Conservation (phyloP, 1,140 invertebrate genomes). For the Acyrthosiphon pisum region DNA sequence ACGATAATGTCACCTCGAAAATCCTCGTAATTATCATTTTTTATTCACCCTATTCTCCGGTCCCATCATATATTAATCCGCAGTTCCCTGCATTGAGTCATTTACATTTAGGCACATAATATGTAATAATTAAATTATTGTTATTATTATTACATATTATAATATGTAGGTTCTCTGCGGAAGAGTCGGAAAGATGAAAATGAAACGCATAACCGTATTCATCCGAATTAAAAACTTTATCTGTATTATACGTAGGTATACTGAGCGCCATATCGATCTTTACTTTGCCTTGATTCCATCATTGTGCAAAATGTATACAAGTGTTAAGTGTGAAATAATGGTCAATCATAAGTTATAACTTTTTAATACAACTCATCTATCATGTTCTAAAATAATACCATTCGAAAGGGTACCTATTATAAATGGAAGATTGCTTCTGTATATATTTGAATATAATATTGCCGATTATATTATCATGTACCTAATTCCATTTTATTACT, state of each 20-base stretch:
- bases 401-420: background rate
- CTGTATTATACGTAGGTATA: background rate
- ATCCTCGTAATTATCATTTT: background rate
- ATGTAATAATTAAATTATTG: too few species aligned
- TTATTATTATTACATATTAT: too few species aligned
- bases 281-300: background rate
- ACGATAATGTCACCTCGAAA: conserved; percentile 48
- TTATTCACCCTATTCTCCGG: background rate
- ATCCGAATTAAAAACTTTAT: background rate
- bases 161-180: background rate
- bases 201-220: background rate
- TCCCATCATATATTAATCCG: background rate
- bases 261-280: background rate
- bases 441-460: background rate
- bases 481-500: background rate
- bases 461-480: background rate
- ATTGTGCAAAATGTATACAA: background rate
- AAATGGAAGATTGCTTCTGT: background rate
- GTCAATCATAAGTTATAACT: too few species aligned
- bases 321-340: too few species aligned
- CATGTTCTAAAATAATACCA: too few species aligned
- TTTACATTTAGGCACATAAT: background rate
- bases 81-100: background rate
- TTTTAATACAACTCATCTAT: too few species aligned
- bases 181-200: background rate